A percentile compares a stretch with the other conserved stretches of the same genome.
Evolutionary conservation across 23 tunicate genomes (phyloP).

Genomic region (Halocynthia roretzi): DNA sequence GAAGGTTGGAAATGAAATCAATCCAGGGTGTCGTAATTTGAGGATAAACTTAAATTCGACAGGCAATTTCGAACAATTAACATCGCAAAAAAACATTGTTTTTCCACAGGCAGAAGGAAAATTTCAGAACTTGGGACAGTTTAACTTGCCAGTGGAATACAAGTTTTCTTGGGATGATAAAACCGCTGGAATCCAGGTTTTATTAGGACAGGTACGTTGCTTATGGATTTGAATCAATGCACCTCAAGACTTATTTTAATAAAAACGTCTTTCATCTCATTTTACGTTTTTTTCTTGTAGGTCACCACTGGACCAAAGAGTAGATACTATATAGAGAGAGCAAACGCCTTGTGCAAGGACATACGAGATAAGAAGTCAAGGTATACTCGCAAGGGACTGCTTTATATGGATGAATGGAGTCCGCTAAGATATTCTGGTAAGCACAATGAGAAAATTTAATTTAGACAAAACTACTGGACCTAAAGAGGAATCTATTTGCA

Average conservation of each 20-base stretch:
- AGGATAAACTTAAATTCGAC: too few species aligned
- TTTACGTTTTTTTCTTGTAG: not conserved
- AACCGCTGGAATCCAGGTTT: slow-evolving; percentile 58
- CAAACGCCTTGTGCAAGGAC: slow-evolving; percentile 31
- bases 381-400: slow-evolving; percentile 69
- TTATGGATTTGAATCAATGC: too few species aligned
- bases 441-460: not conserved
- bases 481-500: too few species aligned
- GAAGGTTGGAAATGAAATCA: too few species aligned
- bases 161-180: slow-evolving; percentile 97
- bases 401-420: slow-evolving; percentile 72
- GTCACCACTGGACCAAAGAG: slow-evolving; percentile 6
- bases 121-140: slow-evolving; percentile 70
- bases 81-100: not conserved
- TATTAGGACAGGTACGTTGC: slow-evolving; percentile 65
- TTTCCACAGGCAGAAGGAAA: slow-evolving; percentile 55
- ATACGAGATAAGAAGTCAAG: slow-evolving; percentile 22
- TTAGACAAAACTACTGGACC: not conserved
- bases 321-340: not conserved
- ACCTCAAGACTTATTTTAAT: too few species aligned
- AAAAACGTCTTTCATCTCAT: too few species aligned
- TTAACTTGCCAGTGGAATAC: slow-evolving; percentile 31
- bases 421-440: slow-evolving; percentile 90
- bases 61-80: not conserved
- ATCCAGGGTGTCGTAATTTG: too few species aligned